phyloP scores from a whole-genome alignment of 2,113 vertebrate genomes.

The Poeciliopsis turrubarensis region DNA sequence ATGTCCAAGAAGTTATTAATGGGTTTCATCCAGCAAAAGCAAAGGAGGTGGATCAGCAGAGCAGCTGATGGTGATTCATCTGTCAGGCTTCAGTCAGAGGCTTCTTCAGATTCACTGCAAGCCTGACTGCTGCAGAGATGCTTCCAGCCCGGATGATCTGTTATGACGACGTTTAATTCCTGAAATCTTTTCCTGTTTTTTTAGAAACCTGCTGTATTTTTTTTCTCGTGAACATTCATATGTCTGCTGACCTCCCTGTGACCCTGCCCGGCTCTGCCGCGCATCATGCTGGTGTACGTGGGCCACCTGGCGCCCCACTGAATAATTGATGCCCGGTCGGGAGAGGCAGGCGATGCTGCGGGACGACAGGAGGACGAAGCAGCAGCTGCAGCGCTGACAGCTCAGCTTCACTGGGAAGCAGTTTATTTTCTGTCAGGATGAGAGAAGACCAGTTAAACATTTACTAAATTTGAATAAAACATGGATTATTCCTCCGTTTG shows the following conservation, averaged over 20 bases:
- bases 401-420: background rate
- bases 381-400: background rate
- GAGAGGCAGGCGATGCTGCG: slow-evolving; percentile 7
- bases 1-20: too few relatives aligned
- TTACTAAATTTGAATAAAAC: background rate
- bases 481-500: background rate
- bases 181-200: too few relatives aligned
- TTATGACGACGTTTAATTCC: too few relatives aligned
- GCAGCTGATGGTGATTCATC: too few relatives aligned
- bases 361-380: background rate
- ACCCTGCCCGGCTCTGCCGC: slow-evolving; percentile 2
- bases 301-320: slow-evolving; percentile 60
- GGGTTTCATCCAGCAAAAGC: too few relatives aligned
- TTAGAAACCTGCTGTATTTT: background rate
- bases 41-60: too few relatives aligned
- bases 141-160: too few relatives aligned
- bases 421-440: background rate
- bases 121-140: too few relatives aligned
- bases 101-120: too few relatives aligned
- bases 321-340: slow-evolving; percentile 55
- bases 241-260: background rate
- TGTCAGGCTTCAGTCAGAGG: too few relatives aligned
- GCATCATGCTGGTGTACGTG: slow-evolving; percentile 34
- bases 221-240: background rate
- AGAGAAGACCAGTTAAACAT: background rate